These are phyloP conservation scores for Callaeas wilsoni DNA, from an alignment of 2,113 vertebrate genomes.

Conservation along the genomic window DNA sequence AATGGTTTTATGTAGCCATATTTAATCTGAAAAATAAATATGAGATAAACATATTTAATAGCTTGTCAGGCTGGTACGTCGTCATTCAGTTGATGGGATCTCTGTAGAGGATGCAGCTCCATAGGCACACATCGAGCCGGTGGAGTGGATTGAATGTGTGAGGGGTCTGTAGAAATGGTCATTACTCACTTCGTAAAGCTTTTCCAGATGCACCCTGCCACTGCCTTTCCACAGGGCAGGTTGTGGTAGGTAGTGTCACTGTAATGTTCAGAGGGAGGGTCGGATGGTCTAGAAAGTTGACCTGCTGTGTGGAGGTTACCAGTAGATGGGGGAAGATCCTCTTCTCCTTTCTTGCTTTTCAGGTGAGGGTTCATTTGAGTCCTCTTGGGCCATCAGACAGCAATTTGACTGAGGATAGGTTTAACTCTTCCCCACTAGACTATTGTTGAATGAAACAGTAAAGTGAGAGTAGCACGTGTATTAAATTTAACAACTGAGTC, in stretches of 20 bases:
- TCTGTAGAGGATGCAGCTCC: neutral
- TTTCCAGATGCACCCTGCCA: neutral
- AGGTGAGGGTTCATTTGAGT: neutral
- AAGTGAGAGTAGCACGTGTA: neutral
- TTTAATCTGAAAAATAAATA: neutral
- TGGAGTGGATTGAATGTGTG: neutral
- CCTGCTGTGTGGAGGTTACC: neutral
- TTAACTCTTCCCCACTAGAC: neutral
- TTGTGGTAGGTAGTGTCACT: neutral
- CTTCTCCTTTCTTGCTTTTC: neutral
- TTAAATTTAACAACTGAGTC: neutral
- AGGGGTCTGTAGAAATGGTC: neutral
- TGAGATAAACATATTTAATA: neutral
- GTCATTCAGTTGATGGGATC: neutral
- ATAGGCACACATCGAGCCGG: accelerated
- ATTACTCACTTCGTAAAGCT: neutral
- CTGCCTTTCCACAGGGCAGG: neutral
- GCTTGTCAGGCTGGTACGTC: neutral
- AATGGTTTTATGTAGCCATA: neutral
- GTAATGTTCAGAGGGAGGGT: neutral
- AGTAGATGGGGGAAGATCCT: neutral
- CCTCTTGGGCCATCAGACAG: neutral
- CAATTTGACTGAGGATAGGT: neutral
- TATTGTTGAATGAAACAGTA: neutral
- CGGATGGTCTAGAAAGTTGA: neutral